A percentile compares a stretch with the other conserved stretches of the same genome.
Conservation (phyloP, 2,888 invertebrate genomes). For the Trichogramma evanescens region DNA sequence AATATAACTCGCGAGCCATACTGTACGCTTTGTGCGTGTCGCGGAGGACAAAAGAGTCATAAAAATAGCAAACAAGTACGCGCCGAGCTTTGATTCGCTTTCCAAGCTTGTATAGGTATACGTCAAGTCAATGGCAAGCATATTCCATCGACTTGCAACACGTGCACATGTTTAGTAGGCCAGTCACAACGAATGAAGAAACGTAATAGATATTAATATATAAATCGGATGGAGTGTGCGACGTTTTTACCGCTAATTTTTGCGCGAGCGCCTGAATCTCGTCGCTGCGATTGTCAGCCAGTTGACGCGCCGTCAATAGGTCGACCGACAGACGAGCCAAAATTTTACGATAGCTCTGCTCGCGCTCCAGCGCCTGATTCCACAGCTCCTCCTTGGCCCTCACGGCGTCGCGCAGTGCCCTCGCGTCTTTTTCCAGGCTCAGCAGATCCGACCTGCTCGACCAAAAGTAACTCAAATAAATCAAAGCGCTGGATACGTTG, state of each 20-base stretch:
- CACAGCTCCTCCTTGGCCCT: constrained; percentile 33
- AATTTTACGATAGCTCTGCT: constrained; percentile 36
- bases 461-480: too few relatives aligned
- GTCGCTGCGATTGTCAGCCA: constrained; percentile 33
- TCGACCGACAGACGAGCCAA: constrained; percentile 36
- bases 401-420: constrained; percentile 34
- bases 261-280: constrained; percentile 30
- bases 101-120: too few relatives aligned
- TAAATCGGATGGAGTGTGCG: neutral
- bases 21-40: too few relatives aligned
- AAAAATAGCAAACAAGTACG: too few relatives aligned
- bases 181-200: neutral
- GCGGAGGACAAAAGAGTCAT: too few relatives aligned
- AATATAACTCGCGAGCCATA: too few relatives aligned
- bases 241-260: constrained; percentile 25
- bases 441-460: constrained; percentile 34
- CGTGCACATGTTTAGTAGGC: too few relatives aligned
- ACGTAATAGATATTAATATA: neutral
- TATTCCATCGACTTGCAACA: too few relatives aligned
- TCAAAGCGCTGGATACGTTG: too few relatives aligned
- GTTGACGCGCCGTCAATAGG: constrained; percentile 34
- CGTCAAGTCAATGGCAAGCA: too few relatives aligned
- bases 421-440: constrained; percentile 36
- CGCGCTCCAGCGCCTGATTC: constrained; percentile 34
- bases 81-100: too few relatives aligned